Conservation (phyloP, 2,797 vertebrate genomes). For the Bradypodion ventrale region DNA sequence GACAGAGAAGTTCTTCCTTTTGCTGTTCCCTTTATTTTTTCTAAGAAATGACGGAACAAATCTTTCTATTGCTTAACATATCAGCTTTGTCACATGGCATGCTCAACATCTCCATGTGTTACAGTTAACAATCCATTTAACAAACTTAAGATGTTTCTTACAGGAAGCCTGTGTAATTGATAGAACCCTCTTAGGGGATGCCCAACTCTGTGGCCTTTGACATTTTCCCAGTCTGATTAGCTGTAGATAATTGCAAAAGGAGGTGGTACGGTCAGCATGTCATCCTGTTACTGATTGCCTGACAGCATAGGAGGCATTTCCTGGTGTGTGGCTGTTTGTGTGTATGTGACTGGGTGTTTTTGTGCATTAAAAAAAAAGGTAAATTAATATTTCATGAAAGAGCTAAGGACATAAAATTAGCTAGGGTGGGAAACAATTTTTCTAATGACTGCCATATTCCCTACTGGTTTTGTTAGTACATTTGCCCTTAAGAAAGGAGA, state of each 20-base stretch:
- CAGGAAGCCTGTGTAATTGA: background rate
- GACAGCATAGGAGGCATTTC: background rate
- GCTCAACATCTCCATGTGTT: accelerated
- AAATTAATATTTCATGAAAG: background rate
- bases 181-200: slow-evolving; percentile 30
- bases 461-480: background rate
- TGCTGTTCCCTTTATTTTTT: slow-evolving; percentile 23
- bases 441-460: background rate
- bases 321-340: background rate
- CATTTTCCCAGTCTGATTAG: background rate
- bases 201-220: background rate
- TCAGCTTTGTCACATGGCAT: background rate
- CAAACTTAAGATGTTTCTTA: background rate
- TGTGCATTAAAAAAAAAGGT: background rate
- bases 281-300: background rate
- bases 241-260: background rate
- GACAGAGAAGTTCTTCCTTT: too few relatives aligned
- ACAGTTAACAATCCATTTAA: background rate
- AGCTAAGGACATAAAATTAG: background rate
- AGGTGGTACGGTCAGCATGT: background rate
- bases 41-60: slow-evolving; percentile 28
- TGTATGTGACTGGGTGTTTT: background rate
- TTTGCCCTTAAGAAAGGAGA: background rate
- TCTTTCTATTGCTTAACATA: background rate
- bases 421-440: background rate